Base-by-base conservation (phyloP, 2,113 vertebrate genomes). In the Hypomesus transpacificus region DNA sequence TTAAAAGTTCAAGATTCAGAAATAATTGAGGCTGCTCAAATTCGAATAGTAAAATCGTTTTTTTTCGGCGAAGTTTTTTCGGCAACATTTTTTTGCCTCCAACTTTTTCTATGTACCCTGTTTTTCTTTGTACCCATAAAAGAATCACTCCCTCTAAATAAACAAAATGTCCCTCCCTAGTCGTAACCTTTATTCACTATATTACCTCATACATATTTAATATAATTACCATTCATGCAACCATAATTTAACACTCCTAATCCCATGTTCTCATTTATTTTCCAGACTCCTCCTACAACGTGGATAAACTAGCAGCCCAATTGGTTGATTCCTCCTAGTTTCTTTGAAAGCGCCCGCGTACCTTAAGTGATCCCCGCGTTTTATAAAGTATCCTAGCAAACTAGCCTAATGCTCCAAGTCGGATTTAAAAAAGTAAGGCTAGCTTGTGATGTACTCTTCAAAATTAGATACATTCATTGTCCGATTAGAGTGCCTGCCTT, bases 371-470 rank as follows among this genome's bases (percentile, higher is more conserved):
- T n/a, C 14, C 53, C 16, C 53, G 53, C 53, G 53, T 56, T 17
- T 18, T 5, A 17, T 18, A 46, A 66, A 17, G 50, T 14, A 1
- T 18, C 28, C 14, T 26, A 34, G 17, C 8, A 21, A 59, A 20
- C 20, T 51, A 26, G 16, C 52, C 24, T 70, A n/a, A 22, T 17
- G 21, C 71, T 4, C 39, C 46, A 0, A 0, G 13, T 46, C 2
- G 13, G 4, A 31, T 46, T 75, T 58, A 51, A 68, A 76, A 24
- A 64, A 80, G 56, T 57, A 11, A 4, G 17, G 18, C 64, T n/a
- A 18, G 5, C 28, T 31, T 59, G 18, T 17, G 21, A 51, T 63
- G 39, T 11, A 9, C 39, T 46, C 9, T 1, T 2, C 39, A 11
- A 46, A 46, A 46, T 2, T 2, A 46, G 31, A 34, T 34, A 46